These are phyloP conservation scores for Aurelia aurita DNA, from an alignment of 30 jellyfish, hydroid and myxozoan species.

Conservation along the genomic window DNA sequence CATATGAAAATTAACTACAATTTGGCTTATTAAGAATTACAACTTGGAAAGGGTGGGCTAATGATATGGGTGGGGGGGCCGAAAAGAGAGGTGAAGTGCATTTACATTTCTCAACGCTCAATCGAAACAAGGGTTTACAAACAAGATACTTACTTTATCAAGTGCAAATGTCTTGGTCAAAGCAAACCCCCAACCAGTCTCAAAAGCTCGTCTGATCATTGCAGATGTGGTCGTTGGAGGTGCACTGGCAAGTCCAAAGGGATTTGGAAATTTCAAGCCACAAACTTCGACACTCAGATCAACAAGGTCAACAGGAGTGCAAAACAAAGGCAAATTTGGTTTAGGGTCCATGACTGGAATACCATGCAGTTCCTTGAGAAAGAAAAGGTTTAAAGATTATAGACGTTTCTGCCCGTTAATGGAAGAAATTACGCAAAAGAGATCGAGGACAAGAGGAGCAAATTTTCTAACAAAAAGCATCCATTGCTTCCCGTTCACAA, in stretches of 20 bases:
- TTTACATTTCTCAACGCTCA: too few relatives aligned
- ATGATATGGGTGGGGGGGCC: too few relatives aligned
- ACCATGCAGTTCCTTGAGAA: constrained; percentile 67
- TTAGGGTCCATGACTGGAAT: constrained; percentile 51
- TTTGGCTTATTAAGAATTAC: too few relatives aligned
- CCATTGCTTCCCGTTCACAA: too few relatives aligned
- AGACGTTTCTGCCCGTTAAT: too few relatives aligned
- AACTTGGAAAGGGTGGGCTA: too few relatives aligned
- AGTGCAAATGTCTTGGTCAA: constrained; percentile 86
- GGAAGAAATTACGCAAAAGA: too few relatives aligned
- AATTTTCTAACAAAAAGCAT: too few relatives aligned
- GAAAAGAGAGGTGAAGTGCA: too few relatives aligned
- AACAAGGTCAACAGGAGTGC: constrained; percentile 87
- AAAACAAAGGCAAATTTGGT: constrained; percentile 88
- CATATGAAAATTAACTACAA: too few relatives aligned
- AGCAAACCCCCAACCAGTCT: constrained; percentile 96
- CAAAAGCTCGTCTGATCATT: constrained; percentile 91
- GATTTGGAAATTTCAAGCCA: constrained; percentile 92
- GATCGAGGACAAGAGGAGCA: too few relatives aligned
- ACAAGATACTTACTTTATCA: constrained; percentile 68
- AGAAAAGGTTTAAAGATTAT: not conserved
- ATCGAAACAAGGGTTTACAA: not conserved
- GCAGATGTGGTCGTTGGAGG: constrained; percentile 97
- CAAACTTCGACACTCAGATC: constrained; percentile 89
- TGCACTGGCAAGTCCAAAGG: constrained; percentile 96